Percentiles rank a stretch among this genome's conserved stretches.
Conservation (phyloP, 2,113 vertebrate genomes). For the Psettodes erumei region DNA sequence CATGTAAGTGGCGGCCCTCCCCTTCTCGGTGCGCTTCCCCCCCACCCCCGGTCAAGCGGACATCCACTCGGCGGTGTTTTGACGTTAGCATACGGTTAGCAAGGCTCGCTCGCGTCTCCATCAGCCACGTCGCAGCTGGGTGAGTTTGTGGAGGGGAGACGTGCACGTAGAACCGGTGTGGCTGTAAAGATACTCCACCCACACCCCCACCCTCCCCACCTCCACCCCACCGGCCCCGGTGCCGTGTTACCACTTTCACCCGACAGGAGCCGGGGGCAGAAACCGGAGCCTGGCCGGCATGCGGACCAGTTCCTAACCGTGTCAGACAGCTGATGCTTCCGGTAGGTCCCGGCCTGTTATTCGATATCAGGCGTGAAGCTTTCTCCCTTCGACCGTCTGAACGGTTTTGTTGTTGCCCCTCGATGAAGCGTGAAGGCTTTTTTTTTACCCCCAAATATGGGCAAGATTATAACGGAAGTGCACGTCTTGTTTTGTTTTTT, state of each 20-base stretch:
- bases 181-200: too few species aligned
- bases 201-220: conserved; percentile 4
- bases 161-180: too few species aligned
- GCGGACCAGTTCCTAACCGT: conserved; percentile 35
- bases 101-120: too few species aligned
- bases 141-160: too few species aligned
- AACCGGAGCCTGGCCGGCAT: conserved; percentile 42
- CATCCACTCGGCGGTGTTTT: too few species aligned
- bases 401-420: too few species aligned
- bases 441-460: too few species aligned
- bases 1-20: neutral
- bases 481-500: neutral
- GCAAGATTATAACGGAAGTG: neutral
- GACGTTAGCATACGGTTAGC: too few species aligned
- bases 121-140: too few species aligned
- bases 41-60: conserved; percentile 8
- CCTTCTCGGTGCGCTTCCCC: neutral
- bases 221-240: conserved; percentile 21
- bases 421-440: neutral
- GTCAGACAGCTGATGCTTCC: conserved; percentile 51
- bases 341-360: conserved; percentile 14
- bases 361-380: conserved; percentile 1
- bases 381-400: neutral
- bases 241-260: conserved; percentile 72
- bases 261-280: conserved; percentile 19